Evolutionary conservation across 2,888 invertebrate genomes (phyloP), one percentile per base, ranked within the genome.

Genomic region (Rapana venosa): DNA sequence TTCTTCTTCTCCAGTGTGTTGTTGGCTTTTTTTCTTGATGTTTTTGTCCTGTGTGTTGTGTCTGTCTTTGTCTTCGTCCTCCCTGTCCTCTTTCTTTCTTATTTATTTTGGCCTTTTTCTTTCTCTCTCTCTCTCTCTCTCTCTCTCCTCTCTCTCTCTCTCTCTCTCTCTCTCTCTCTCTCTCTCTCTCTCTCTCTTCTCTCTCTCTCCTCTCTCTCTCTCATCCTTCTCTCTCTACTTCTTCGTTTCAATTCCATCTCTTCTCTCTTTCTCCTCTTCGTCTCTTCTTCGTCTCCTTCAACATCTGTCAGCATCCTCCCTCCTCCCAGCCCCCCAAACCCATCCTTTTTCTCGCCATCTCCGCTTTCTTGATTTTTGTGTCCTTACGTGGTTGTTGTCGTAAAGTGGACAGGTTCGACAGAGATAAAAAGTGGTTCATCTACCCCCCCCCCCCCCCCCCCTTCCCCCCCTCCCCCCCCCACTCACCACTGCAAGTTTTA

Each of bases 1-100:
- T 32, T 79, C 79, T 30, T 79, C 32, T 79, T 79, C 79, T 79
- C 32, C 32, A n/a, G n/a, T n/a, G n/a, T n/a, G n/a, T n/a, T n/a
- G n/a, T n/a, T n/a, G n/a, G n/a, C n/a, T n/a, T n/a, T 32, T 79
- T 32, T 32, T 79, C 30, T 79, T 30, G 32, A 11, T 32, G 32
- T 79, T 32, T 20, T 32, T 79, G 32, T 79, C 20, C 32, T 32
- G 22, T 32, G 22, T 32, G 11, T 32, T 79, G 32, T 74, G 6
- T 32, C 79, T 79, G 2, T 32, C 32, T 32, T 26, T 20, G 6
- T 79, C 79, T 32, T 32, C 32, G 6, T 79, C 79, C 26, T 32
- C 32, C 32, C 32, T 32, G 6, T 32, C 32, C 32, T 79, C 32
- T 32, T 32, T 79, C 79, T 79, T 32, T 20, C 32, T 32, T 8